A percentile compares a stretch with the other conserved stretches of the same genome.
Conservation (phyloP, 2,888 invertebrate genomes). For the Mesodorylaimus sp. region DNA sequence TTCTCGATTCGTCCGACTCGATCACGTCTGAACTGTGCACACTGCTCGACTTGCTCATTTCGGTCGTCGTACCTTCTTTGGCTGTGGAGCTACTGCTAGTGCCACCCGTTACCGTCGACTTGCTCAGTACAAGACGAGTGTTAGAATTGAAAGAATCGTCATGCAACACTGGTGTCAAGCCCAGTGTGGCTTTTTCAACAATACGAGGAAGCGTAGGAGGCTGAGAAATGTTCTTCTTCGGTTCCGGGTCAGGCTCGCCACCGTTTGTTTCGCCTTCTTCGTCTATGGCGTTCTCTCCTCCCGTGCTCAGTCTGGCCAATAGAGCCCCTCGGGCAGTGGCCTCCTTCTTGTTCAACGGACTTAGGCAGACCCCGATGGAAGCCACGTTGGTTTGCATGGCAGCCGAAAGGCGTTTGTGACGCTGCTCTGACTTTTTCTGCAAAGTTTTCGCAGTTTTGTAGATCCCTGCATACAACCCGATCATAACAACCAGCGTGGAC, state of each 20-base stretch:
- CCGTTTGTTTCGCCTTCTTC: not conserved
- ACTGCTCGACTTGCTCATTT: not conserved
- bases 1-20: not conserved
- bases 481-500: slow-evolving; percentile 84
- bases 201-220: not conserved
- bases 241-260: not conserved
- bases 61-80: not conserved
- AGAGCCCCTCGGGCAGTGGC: not conserved
- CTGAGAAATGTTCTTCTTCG: not conserved
- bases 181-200: not conserved
- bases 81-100: not conserved
- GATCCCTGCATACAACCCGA: slow-evolving; percentile 85
- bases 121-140: not conserved
- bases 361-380: not conserved
- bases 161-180: not conserved
- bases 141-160: not conserved
- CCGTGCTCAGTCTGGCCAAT: not conserved
- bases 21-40: slow-evolving; percentile 6
- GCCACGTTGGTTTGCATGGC: slow-evolving; percentile 38
- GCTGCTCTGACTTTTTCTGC: slow-evolving; percentile 89
- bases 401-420: slow-evolving; percentile 81
- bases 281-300: too few species aligned
- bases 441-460: slow-evolving; percentile 91
- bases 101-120: not conserved
- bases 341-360: not conserved